Conservation (phyloP, 2,797 vertebrate genomes). For the Catostomus latipinnis region DNA sequence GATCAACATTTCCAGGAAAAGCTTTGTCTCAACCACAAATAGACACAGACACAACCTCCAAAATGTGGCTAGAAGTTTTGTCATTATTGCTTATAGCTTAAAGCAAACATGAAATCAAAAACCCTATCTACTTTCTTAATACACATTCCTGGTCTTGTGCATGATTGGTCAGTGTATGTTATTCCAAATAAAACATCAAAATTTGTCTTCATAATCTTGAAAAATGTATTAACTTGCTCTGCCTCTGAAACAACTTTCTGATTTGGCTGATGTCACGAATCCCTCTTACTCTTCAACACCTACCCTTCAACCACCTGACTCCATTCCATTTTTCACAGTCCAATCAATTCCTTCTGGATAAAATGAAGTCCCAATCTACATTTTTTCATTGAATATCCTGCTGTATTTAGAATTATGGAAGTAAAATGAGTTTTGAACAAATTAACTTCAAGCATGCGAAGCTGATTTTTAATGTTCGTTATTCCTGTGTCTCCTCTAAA, state of each 20-base stretch:
- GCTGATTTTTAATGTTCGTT: no score
- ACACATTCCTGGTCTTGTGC: no score
- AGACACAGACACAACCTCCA: slow-evolving; percentile 22
- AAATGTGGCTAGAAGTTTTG: slow-evolving; percentile 18
- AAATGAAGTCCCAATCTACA: background rate
- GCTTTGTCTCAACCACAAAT: slow-evolving; percentile 37
- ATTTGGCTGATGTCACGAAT: background rate
- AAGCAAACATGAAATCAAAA: background rate
- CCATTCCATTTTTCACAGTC: background rate
- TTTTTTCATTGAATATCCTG: background rate
- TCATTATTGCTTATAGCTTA: background rate
- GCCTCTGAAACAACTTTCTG: background rate
- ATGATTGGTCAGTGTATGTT: no score
- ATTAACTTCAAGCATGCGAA: no score
- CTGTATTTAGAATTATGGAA: background rate
- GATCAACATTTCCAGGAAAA: slow-evolving; percentile 47
- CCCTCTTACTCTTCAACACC: background rate
- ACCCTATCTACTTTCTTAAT: background rate
- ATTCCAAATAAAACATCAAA: background rate
- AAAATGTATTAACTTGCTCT: background rate
- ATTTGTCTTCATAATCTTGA: background rate
- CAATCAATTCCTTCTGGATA: background rate
- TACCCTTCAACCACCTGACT: background rate
- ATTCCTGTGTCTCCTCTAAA: background rate
- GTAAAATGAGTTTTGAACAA: background rate